Evolutionary conservation across 2,888 invertebrate genomes (phyloP), one percentile per base, ranked within the genome.

Genomic region (Rotaria socialis): DNA sequence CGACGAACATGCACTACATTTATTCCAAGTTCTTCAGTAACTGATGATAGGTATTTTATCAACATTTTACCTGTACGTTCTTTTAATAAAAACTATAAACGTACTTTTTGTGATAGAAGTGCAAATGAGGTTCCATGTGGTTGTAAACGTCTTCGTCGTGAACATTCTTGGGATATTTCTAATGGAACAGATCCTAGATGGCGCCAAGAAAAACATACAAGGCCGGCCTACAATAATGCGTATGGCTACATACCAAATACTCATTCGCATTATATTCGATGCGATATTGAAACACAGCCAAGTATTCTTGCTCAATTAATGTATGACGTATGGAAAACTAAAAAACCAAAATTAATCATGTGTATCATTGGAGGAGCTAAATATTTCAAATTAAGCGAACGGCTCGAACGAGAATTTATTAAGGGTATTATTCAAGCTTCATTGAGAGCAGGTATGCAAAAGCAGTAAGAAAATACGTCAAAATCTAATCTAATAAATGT

Each of bases 351-450:
- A 43, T 80, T 80, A 47, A 80, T 80, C 1, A 80, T 80, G 75
- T 80, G 75, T 47, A 80, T 80, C 24, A 80, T 80, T 47, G 75
- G 75, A 24, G 75, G 75, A 14, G 75, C 75, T 4, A 80, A 80
- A 80, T 80, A 80, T 80, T 80, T 80, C 7, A 80, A 80, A 80
- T 47, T 80, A 47, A 80, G 22, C 47, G 75, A 80, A 80, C 19
- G 75, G 47, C 75, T 80, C 22, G 75, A 80, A 47, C 43, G 47
- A 80, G 75, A 80, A 80, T 80, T 80, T 47, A 80, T 80, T 7
- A 80, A 80, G 47, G 75, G 75, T 22, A 80, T 80, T 80, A 80
- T 80, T 80, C 75, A 80, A 47, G 47, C 75, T 5, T 47, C 75
- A 80, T 80, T 80, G 14, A 80, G 16, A 80, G 75, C 75, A 80